Percentiles rank a stretch among this genome's conserved stretches.
phyloP scores from a whole-genome alignment of 2,888 invertebrate species.

The Nomada lathburiana region DNA sequence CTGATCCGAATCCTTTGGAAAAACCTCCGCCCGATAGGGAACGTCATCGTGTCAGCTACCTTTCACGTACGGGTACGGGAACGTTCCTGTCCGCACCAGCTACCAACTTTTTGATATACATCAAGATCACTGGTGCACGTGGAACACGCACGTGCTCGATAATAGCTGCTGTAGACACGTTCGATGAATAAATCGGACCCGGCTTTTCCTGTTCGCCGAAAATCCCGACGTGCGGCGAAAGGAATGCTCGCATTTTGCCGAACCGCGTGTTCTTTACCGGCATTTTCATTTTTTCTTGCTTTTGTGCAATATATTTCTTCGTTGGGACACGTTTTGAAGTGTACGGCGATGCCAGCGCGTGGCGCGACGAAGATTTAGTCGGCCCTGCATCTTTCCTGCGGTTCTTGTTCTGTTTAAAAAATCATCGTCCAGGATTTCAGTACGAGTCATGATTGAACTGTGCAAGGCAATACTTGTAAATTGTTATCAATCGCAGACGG shows the following conservation, averaged over 20 bases:
- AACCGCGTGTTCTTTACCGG: background rate
- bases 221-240: background rate
- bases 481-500: too few species aligned
- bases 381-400: too few species aligned
- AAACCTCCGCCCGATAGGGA: too few species aligned
- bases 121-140: conserved; percentile 66
- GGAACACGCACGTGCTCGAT: conserved; percentile 72
- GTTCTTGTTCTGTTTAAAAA: too few species aligned
- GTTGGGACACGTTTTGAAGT: too few species aligned
- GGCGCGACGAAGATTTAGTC: too few species aligned
- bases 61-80: background rate
- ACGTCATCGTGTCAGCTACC: background rate
- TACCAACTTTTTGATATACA: conserved; percentile 36
- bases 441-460: too few species aligned
- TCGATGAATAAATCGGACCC: conserved; percentile 24
- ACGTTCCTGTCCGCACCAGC: conserved; percentile 1
- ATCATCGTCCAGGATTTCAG: too few species aligned
- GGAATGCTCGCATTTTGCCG: background rate
- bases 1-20: background rate
- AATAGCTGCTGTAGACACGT: conserved; percentile 50
- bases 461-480: too few species aligned
- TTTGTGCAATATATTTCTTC: too few species aligned
- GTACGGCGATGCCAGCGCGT: too few species aligned
- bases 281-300: background rate
- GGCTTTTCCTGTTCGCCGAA: background rate